Base-by-base conservation (phyloP, 2,888 invertebrate species). In the Himalopsyche japonica region DNA sequence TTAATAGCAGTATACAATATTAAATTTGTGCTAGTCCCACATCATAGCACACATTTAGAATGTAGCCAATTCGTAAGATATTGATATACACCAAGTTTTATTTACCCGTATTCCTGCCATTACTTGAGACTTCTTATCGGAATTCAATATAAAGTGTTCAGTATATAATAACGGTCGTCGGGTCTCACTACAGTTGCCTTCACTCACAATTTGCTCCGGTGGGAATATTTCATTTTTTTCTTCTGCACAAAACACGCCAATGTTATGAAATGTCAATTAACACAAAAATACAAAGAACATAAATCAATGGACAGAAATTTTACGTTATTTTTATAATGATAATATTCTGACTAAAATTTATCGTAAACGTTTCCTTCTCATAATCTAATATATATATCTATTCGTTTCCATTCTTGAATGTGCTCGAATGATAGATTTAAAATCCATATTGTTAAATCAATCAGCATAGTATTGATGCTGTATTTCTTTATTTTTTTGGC, bases 61-160 rank as follows among this genome's bases (percentile, higher is more conserved):
- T n/a, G n/a, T n/a, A n/a, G n/a, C n/a, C n/a, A n/a, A n/a, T n/a
- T n/a, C n/a, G n/a, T n/a, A n/a, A n/a, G n/a, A n/a, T n/a, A n/a
- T n/a, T n/a, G n/a, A n/a, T n/a, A 0, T 34, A 34, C 8, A 10
- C 0, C 8, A 43, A 15, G 4, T 57, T 20, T 20, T 6, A 20
- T 20, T 57, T 81, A 90, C 90, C 87, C 88, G 87, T 85, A 91
- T 90, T 80, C 88, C 88, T 24, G 90, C 90, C 24, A 88, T 87
- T 1, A 91, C 89, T 84, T 90, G 90, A 86, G 90, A 90, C 86
- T 89, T 90, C 1, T 90, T 90, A 87, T 91, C 90, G 85, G 90
- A 90, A 84, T 89, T 89, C 32, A 91, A 87, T 83, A 91, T 88
- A 80, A 91, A 89, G 85, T 90, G 90, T 88, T 91, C 90, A 18